Evolutionary conservation across 2,797 vertebrate genomes (phyloP).

Genomic region (Tympanoctomys barrerae): DNA sequence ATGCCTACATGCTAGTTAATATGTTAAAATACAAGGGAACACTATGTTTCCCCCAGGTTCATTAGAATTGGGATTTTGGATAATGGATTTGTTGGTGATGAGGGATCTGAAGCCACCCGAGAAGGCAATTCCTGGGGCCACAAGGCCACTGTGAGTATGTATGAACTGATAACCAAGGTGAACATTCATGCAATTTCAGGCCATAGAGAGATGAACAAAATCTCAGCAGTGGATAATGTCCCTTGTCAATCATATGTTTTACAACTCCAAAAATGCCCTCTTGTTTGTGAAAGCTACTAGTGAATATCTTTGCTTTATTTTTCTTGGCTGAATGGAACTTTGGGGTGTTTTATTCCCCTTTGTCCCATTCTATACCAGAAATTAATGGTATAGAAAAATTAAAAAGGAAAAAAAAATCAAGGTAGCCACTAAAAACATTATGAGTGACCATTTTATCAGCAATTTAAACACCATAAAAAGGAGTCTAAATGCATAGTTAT

Average conservation of each 20-base stretch:
- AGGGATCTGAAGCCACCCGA: constrained; percentile 74
- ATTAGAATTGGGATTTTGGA: constrained; percentile 29
- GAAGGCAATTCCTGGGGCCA: constrained; percentile 75
- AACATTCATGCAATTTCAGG: constrained; percentile 75
- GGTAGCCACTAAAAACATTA: constrained; percentile 74
- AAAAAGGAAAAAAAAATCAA: constrained; percentile 75
- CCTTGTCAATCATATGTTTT: constrained; percentile 84
- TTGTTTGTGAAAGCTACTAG: constrained; percentile 82
- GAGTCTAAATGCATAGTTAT: constrained; percentile 71
- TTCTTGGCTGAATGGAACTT: constrained; percentile 77
- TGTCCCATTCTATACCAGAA: constrained; percentile 70
- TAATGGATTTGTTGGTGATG: constrained; percentile 81
- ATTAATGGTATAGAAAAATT: constrained; percentile 81
- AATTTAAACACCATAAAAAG: constrained; percentile 67
- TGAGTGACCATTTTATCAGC: constrained; percentile 65
- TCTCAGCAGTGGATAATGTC: constrained; percentile 86
- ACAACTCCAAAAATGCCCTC: constrained; percentile 84
- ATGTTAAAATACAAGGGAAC: constrained; percentile 24
- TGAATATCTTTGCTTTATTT: constrained; percentile 83
- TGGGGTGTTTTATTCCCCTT: constrained; percentile 69
- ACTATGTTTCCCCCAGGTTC: constrained; percentile 23
- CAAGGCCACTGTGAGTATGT: constrained; percentile 72
- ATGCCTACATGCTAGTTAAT: constrained; percentile 9
- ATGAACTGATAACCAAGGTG: constrained; percentile 58
- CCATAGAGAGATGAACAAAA: constrained; percentile 83